phyloP scores from a whole-genome alignment of 2,888 invertebrate genomes.

The Coelopa pilipes region DNA sequence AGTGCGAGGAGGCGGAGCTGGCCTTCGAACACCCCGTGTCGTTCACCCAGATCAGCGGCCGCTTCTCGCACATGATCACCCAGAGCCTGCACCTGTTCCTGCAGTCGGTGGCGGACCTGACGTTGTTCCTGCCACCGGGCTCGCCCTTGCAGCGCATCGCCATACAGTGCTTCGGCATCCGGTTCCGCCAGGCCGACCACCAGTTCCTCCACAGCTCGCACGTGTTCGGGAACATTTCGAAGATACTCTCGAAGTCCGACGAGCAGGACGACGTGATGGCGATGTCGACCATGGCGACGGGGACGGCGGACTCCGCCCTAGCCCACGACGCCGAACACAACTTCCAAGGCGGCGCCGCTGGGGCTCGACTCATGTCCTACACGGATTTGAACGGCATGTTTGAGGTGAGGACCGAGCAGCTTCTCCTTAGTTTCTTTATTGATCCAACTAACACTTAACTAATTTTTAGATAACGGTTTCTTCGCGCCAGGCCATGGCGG shows the following conservation, averaged over 20 bases:
- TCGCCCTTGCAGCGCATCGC: constrained; percentile 91
- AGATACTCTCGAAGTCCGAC: constrained; percentile 92
- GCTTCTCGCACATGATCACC: constrained; percentile 75
- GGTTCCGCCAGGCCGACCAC: constrained; percentile 89
- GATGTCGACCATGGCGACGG: constrained; percentile 57
- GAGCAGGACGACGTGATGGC: constrained; percentile 72
- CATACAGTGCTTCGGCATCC: constrained; percentile 91
- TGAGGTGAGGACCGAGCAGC: constrained; percentile 49
- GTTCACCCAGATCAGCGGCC: constrained; percentile 82
- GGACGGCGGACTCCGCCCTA: constrained; percentile 35
- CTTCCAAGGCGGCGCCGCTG: constrained; percentile 48
- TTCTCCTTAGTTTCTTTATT: too few relatives aligned
- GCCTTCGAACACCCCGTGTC: constrained; percentile 78
- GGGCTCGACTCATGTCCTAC: constrained; percentile 60
- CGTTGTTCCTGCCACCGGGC: constrained; percentile 86
- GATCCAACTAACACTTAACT: too few relatives aligned
- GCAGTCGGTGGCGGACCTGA: constrained; percentile 91
- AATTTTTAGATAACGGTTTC: constrained; percentile 77
- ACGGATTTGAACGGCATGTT: constrained; percentile 66
- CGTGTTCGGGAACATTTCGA: constrained; percentile 95
- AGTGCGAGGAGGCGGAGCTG: constrained; percentile 58
- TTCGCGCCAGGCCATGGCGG: constrained; percentile 93
- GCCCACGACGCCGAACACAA: constrained; percentile 59
- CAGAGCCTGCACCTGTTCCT: constrained; percentile 86
- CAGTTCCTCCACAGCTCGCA: constrained; percentile 88